Evolutionary conservation across 1,140 invertebrate genomes (phyloP).

Genomic region (Atopsyche davidsoni): DNA sequence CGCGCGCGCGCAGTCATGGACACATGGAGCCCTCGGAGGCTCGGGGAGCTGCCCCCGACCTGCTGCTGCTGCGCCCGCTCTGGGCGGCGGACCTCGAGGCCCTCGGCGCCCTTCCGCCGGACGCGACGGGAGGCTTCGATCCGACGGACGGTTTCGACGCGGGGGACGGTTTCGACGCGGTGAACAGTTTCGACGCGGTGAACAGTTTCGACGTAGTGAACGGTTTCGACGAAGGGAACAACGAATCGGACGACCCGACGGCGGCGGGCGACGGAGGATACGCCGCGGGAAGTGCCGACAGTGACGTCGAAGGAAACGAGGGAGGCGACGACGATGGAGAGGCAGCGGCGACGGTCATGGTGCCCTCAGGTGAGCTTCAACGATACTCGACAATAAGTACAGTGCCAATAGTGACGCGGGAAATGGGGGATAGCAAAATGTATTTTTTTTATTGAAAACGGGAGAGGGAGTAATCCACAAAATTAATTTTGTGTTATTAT

Average conservation of each 20-base stretch:
- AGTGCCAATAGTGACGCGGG: too few species aligned
- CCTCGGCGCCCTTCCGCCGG: not conserved
- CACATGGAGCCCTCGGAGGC: not conserved
- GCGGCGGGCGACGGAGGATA: not conserved
- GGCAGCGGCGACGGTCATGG: constrained; percentile 9
- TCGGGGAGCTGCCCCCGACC: constrained; percentile 4
- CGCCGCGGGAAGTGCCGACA: not conserved
- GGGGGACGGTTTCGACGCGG: constrained; percentile 6
- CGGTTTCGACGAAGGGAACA: constrained; percentile 3
- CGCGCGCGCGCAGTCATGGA: not conserved
- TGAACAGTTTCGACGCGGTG: not conserved
- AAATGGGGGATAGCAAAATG: too few species aligned
- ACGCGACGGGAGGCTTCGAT: not conserved
- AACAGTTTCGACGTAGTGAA: constrained; percentile 1
- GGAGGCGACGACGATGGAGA: constrained; percentile 1
- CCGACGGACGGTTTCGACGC: not conserved
- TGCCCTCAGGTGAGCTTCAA: constrained; percentile 14
- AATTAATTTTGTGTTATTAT: too few species aligned
- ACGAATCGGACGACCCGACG: too few species aligned
- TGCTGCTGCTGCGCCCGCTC: constrained; percentile 16
- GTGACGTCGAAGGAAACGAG: not conserved
- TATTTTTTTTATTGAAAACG: too few species aligned
- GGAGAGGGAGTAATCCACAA: too few species aligned
- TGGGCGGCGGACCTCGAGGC: constrained; percentile 3
- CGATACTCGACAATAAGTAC: too few species aligned